These are phyloP conservation scores for Eupithecia subfuscata DNA, from an alignment of 2,888 invertebrate species.

Conservation along the genomic window DNA sequence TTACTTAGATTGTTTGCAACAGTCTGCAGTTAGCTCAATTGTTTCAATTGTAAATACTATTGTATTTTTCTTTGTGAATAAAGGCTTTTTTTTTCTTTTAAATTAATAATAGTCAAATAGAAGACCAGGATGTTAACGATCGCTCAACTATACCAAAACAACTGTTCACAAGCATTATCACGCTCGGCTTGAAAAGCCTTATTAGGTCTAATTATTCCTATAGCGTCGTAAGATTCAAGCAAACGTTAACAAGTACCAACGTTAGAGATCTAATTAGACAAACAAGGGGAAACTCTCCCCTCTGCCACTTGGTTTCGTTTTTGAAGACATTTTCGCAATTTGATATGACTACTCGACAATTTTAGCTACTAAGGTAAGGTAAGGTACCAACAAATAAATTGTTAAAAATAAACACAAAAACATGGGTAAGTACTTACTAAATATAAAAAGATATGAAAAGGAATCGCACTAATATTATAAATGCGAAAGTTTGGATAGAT, in stretches of 20 bases:
- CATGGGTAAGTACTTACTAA: too few relatives aligned
- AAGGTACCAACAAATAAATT: not conserved
- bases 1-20: too few relatives aligned
- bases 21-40: too few relatives aligned
- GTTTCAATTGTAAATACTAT: too few relatives aligned
- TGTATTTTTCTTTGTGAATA: too few relatives aligned
- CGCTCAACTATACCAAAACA: not conserved
- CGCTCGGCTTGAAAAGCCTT: slow-evolving; percentile 24
- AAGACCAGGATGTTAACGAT: not conserved
- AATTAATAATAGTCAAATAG: not conserved
- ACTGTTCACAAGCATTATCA: not conserved
- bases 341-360: slow-evolving; percentile 12
- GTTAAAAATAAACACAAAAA: not conserved
- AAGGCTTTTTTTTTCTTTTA: too few relatives aligned
- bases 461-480: too few relatives aligned
- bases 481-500: too few relatives aligned
- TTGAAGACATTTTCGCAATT: slow-evolving; percentile 25
- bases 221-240: slow-evolving; percentile 40
- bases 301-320: slow-evolving; percentile 26
- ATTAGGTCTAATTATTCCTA: slow-evolving; percentile 41
- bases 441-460: too few relatives aligned
- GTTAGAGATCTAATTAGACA: slow-evolving; percentile 46
- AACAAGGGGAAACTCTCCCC: slow-evolving; percentile 35
- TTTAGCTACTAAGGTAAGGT: not conserved
- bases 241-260: slow-evolving; percentile 45